phyloP scores from a whole-genome alignment of 2,113 vertebrate genomes.

The Leptobrachium ailaonicum region DNA sequence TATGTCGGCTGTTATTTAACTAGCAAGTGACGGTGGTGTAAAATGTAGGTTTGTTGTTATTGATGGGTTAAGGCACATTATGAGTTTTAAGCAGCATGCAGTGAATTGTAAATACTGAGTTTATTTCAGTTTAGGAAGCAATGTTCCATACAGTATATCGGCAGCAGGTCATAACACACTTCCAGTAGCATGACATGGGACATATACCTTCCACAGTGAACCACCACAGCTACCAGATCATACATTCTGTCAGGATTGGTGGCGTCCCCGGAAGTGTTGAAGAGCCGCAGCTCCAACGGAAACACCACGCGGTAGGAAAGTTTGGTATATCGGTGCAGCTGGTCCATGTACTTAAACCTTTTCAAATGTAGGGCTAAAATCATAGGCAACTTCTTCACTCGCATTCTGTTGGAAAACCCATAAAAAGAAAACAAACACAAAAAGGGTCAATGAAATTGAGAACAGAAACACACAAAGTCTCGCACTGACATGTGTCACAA shows the following conservation, averaged over 20 bases:
- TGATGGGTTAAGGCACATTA: no score
- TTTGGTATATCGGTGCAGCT: slow-evolving; percentile 92
- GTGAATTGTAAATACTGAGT: no score
- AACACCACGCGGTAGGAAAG: slow-evolving; percentile 92
- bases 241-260: slow-evolving; percentile 90
- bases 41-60: no score
- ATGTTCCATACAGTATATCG: no score
- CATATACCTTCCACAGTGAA: slow-evolving; percentile 86
- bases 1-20: no score
- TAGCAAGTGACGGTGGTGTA: no score
- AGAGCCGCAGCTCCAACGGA: slow-evolving; percentile 88
- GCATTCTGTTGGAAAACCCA: slow-evolving; percentile 70
- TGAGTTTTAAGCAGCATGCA: no score
- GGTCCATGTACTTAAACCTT: slow-evolving; percentile 95
- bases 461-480: background rate
- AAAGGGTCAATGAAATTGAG: background rate
- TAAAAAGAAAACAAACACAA: background rate
- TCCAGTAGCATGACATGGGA: background rate
- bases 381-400: slow-evolving; percentile 91
- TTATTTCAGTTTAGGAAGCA: no score
- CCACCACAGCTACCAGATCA: slow-evolving; percentile 89
- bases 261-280: slow-evolving; percentile 91
- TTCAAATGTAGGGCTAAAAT: slow-evolving; percentile 89
- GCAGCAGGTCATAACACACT: no score
- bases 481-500: no score